phyloP scores from a whole-genome alignment of 2,113 vertebrate genomes.

The Redunca redunca region DNA sequence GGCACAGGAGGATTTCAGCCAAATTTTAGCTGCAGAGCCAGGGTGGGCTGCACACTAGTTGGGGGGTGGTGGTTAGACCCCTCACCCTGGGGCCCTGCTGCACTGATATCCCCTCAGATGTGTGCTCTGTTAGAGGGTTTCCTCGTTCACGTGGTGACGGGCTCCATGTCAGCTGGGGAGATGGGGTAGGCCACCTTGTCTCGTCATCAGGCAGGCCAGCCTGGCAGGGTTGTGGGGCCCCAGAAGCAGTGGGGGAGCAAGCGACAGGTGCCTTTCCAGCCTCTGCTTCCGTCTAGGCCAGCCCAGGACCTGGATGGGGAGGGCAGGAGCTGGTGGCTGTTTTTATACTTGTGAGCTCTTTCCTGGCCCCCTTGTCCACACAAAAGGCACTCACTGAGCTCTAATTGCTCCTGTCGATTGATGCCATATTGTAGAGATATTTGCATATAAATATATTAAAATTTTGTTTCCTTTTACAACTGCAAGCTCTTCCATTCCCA shows the following conservation, averaged over 20 bases:
- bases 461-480: neutral
- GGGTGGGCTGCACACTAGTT: neutral
- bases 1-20: neutral
- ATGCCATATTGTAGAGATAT: neutral
- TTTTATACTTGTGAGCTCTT: neutral
- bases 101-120: neutral
- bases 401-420: neutral
- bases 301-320: neutral
- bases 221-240: neutral
- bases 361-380: neutral
- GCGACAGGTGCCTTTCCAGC: fast-evolving
- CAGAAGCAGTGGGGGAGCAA: neutral
- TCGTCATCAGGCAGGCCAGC: neutral
- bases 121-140: neutral
- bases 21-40: neutral
- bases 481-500: neutral
- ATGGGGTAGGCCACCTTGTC: neutral
- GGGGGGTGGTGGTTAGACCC: neutral
- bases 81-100: neutral
- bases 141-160: fast-evolving
- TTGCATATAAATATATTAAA: neutral
- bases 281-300: neutral
- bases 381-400: neutral
- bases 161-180: neutral
- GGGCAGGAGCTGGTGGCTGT: neutral